A percentile compares a stretch with the other conserved stretches of the same genome.
These are phyloP conservation scores for Oryzias javanicus DNA, from an alignment of 2,113 vertebrate genomes.

Conservation along the genomic window DNA sequence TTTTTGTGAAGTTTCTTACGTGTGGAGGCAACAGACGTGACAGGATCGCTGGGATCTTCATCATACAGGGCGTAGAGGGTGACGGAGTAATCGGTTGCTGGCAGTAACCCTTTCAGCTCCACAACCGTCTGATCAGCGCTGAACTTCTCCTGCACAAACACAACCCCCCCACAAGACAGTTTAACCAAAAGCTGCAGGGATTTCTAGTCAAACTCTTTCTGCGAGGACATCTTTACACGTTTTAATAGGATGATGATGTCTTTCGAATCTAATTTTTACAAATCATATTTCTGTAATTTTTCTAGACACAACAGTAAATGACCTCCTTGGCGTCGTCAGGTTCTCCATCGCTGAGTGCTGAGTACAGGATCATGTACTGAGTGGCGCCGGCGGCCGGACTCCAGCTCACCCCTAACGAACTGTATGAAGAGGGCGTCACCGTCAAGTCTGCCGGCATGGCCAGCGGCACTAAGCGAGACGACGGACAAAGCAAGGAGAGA, in stretches of 20 bases:
- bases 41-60: conserved; percentile 86
- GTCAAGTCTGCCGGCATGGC: conserved; percentile 77
- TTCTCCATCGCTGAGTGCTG: conserved; percentile 71
- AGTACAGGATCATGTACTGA: conserved; percentile 87
- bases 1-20: conserved; percentile 55
- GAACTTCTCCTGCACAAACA: conserved; percentile 80
- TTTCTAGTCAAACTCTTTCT: too few relatives aligned
- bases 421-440: conserved; percentile 79
- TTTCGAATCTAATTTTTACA: neutral
- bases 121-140: conserved; percentile 75
- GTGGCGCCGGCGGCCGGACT: conserved; percentile 77
- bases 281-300: neutral
- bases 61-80: conserved; percentile 86
- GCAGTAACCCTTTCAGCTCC: conserved; percentile 78
- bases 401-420: conserved; percentile 83
- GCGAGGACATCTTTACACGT: too few relatives aligned
- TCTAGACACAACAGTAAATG: too few relatives aligned
- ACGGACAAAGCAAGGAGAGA: neutral
- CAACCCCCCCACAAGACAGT: too few relatives aligned
- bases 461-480: conserved; percentile 75
- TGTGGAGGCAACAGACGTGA: conserved; percentile 82
- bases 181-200: too few relatives aligned
- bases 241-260: neutral
- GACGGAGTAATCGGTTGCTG: conserved; percentile 83
- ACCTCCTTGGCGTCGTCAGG: conserved; percentile 81